Evolutionary conservation across 2,888 invertebrate genomes (phyloP).

Genomic region (Chesias legatella): DNA sequence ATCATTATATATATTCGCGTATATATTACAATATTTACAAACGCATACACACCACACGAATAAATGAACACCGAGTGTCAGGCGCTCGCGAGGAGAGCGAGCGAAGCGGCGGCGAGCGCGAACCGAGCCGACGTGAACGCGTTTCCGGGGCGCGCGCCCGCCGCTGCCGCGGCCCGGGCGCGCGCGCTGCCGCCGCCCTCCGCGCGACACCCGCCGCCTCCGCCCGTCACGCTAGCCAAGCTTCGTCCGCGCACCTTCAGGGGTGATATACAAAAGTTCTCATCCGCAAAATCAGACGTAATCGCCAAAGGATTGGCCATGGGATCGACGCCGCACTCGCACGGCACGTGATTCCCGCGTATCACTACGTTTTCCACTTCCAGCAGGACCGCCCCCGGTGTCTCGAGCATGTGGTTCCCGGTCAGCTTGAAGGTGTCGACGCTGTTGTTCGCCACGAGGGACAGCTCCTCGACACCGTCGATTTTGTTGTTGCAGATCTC

Average conservation of each 20-base stretch:
- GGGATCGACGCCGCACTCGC: constrained; percentile 91
- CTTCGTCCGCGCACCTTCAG: constrained; percentile 89
- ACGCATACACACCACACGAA: constrained; percentile 52
- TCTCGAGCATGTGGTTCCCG: constrained; percentile 91
- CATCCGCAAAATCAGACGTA: constrained; percentile 83
- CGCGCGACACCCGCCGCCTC: constrained; percentile 42
- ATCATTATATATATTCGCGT: constrained; percentile 59
- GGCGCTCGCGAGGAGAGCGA: constrained; percentile 62
- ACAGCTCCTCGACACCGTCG: constrained; percentile 88
- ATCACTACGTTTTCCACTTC: constrained; percentile 87
- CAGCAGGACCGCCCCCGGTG: constrained; percentile 86
- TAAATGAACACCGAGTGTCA: constrained; percentile 68
- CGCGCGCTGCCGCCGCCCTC: constrained; percentile 62
- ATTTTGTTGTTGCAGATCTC: constrained; percentile 93
- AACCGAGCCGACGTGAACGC: constrained; percentile 43
- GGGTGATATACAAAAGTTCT: constrained; percentile 93
- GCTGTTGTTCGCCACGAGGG: constrained; percentile 85
- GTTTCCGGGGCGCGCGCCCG: constrained; percentile 37
- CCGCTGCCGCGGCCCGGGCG: constrained; percentile 51
- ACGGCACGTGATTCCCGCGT: constrained; percentile 90
- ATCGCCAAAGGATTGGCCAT: constrained; percentile 88
- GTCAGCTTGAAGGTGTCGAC: constrained; percentile 87
- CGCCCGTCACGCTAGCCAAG: constrained; percentile 78
- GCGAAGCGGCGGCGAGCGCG: constrained; percentile 48
- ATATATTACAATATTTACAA: constrained; percentile 79